Evolutionary conservation across 1,140 invertebrate genomes (phyloP).

Genomic region (Drosophila equinoxialis): DNA sequence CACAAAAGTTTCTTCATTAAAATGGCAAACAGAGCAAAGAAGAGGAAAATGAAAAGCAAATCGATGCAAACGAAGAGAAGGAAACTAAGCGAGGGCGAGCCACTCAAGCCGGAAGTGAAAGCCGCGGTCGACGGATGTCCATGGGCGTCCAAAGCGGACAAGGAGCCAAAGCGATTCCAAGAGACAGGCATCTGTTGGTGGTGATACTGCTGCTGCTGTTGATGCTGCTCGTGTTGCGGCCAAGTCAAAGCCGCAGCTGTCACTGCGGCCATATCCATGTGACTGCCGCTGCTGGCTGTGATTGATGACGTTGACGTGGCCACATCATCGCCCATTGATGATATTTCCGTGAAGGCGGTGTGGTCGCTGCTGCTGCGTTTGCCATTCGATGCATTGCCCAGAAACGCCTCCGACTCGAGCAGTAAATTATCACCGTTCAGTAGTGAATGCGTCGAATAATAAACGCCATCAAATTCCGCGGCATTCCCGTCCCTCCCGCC

Average conservation of each 20-base stretch:
- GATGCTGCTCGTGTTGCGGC: constrained; percentile 26
- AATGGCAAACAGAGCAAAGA: constrained; percentile 81
- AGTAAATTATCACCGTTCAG: constrained; percentile 75
- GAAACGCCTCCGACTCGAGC: constrained; percentile 65
- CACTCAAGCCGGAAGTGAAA: constrained; percentile 61
- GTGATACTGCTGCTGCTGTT: constrained; percentile 18
- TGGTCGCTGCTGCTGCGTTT: neutral
- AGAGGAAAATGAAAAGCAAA: constrained; percentile 81
- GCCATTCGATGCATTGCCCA: constrained; percentile 54
- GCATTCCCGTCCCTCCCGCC: neutral
- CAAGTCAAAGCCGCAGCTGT: constrained; percentile 53
- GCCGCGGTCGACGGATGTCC: constrained; percentile 38
- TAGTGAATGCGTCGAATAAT: constrained; percentile 63
- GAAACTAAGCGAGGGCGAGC: constrained; percentile 70
- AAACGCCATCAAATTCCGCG: constrained; percentile 46
- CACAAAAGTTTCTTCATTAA: constrained; percentile 84
- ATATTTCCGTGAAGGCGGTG: constrained; percentile 22
- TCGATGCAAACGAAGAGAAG: constrained; percentile 79
- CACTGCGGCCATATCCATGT: constrained; percentile 32
- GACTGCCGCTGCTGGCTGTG: constrained; percentile 33
- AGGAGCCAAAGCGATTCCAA: constrained; percentile 25
- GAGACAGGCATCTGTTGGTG: constrained; percentile 21
- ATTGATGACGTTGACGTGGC: constrained; percentile 68
- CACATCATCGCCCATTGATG: constrained; percentile 37
- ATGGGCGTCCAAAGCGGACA: constrained; percentile 2